Base-by-base conservation (phyloP, 2,113 vertebrate genomes). In the Gila orcuttii region DNA sequence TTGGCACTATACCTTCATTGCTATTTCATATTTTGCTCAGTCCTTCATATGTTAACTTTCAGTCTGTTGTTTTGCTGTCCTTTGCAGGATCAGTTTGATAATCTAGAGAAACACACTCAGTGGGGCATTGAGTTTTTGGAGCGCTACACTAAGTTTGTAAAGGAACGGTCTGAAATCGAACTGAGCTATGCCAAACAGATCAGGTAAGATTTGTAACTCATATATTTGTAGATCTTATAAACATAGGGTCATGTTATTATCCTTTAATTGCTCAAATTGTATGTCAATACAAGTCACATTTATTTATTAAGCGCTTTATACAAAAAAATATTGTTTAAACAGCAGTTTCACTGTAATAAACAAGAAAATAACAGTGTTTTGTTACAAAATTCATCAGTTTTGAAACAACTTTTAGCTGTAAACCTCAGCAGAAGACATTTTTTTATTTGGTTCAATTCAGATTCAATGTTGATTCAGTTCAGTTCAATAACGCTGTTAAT, bases 91-190 rank as follows among this genome's bases (percentile, higher is more conserved):
- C 94, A 95, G 92, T 95, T 94, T 84, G 94, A 95, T 79, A 93
- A 93, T 73, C 74, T 95, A 89, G 94, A 95, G 89, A 95, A 94
- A 85, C 93, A 95, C 88, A 95, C 94, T 2, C 90, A 93, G 39
- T 95, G 93, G 93, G 94, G 94, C 11, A 95, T 95, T 33, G 94
- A 95, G 91, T 95, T 95, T 87, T 88, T 95, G 86, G 94, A 95
- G 69, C 88, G 90, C 86, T 95, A 94, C 91, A 94, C 90, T 55
- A 95, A 95, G 90, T 95, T 95, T 79, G 87, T 94, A 0, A 95
- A 93, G 84, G 94, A 95, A 69, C 86, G 94, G 82, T 93, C 93
- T 0, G 94, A 95, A 71, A 95, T 95, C 1, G 94, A 95, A 89
- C 89, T 93, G 85, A 95, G 90, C 92, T 95, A 95, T 47, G 93